These are phyloP conservation scores for Agrilus planipennis DNA, from an alignment of 1,140 invertebrate genomes.

Conservation along the genomic window DNA sequence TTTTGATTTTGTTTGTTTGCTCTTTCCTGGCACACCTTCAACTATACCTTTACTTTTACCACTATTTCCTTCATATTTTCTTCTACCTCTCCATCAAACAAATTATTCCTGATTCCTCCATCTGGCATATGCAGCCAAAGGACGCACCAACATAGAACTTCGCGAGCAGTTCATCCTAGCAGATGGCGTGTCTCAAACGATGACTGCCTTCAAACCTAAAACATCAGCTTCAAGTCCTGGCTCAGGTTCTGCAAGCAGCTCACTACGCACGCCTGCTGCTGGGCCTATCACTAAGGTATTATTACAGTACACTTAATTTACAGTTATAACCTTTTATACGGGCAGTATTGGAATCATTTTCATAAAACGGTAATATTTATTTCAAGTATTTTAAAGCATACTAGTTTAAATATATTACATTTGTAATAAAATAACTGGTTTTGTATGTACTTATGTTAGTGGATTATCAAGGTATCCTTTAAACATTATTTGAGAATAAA, in stretches of 20 bases:
- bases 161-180: conserved; percentile 97
- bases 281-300: conserved; percentile 89
- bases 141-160: conserved; percentile 97
- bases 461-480: no score
- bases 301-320: conserved; percentile 1
- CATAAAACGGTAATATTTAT: no score
- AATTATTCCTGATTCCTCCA: conserved; percentile 26
- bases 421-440: no score
- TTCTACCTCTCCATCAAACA: conserved; percentile 13
- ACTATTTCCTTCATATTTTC: conserved; percentile 8
- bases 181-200: conserved; percentile 92
- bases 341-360: no score
- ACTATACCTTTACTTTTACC: conserved; percentile 9
- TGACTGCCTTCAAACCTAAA: conserved; percentile 90
- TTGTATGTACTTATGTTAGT: no score
- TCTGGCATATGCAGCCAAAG: conserved; percentile 72
- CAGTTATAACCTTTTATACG: no score
- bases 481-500: no score
- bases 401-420: no score
- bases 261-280: conserved; percentile 50
- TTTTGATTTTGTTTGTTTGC: conserved; percentile 22
- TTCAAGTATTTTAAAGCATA: no score
- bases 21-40: conserved; percentile 11
- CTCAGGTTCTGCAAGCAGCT: conserved; percentile 49
- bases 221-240: conserved; percentile 68